Conservation (phyloP, 2,888 invertebrate genomes). For the Pedicia rivosa region DNA sequence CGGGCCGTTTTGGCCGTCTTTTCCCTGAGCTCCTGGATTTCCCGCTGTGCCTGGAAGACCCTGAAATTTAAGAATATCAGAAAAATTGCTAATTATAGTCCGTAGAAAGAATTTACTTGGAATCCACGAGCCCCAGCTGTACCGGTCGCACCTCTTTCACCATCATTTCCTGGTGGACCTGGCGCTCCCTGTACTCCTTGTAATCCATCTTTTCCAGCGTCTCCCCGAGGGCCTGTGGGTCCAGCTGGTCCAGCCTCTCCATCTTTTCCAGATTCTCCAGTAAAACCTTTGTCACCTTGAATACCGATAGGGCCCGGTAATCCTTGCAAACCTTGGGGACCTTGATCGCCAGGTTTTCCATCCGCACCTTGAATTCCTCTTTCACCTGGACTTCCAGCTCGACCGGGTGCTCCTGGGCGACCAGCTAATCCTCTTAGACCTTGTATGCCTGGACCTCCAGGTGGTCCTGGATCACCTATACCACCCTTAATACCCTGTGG, state of each 20-base stretch:
- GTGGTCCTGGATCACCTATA: constrained; percentile 40
- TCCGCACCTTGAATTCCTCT: constrained; percentile 66
- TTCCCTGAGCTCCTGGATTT: constrained; percentile 56
- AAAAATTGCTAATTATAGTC: not conserved
- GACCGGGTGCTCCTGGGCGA: constrained; percentile 51
- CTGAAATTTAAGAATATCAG: constrained; percentile 27
- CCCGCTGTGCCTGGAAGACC: constrained; percentile 62
- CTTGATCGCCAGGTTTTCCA: constrained; percentile 72
- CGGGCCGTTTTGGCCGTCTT: constrained; percentile 60
- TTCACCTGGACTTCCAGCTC: constrained; percentile 52
- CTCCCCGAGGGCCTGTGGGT: constrained; percentile 59
- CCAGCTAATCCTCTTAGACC: constrained; percentile 47
- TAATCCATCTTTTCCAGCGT: constrained; percentile 60
- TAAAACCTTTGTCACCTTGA: constrained; percentile 43
- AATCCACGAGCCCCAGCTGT: constrained; percentile 64
- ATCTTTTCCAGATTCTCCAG: constrained; percentile 65
- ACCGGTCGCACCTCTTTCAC: constrained; percentile 62
- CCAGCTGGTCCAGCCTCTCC: constrained; percentile 58
- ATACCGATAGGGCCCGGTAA: constrained; percentile 58
- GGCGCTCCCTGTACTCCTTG: constrained; percentile 59
- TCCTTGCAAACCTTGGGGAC: constrained; percentile 64
- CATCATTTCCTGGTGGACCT: constrained; percentile 53
- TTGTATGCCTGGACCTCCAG: constrained; percentile 40
- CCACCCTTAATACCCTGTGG: constrained; percentile 44
- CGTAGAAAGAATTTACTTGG: constrained; percentile 36